phyloP scores from a whole-genome alignment of 2,888 invertebrate genomes.

The Nomada fucata region DNA sequence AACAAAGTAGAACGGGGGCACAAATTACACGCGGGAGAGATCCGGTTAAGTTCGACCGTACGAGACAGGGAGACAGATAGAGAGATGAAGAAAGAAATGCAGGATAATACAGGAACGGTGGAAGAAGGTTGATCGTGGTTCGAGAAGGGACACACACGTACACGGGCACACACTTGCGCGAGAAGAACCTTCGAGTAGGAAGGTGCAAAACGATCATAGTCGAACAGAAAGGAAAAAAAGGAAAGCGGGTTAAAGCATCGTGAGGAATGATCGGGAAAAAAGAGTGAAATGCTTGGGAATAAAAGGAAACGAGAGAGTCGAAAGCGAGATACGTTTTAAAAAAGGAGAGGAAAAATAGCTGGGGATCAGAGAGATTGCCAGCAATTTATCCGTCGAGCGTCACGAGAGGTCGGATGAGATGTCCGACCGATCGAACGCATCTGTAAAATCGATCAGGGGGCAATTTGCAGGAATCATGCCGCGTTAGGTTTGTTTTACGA shows the following conservation, averaged over 20 bases:
- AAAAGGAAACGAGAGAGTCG: conserved; percentile 6
- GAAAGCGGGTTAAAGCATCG: conserved; percentile 2
- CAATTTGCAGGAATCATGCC: conserved; percentile 49
- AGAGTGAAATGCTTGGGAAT: conserved; percentile 22
- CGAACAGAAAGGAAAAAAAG: not conserved
- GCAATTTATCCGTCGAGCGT: conserved; percentile 52
- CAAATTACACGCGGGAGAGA: conserved; percentile 33
- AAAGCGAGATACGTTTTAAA: not conserved
- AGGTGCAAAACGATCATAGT: not conserved
- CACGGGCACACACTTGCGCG: no score
- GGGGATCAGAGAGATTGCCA: conserved; percentile 21
- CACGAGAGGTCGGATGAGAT: not conserved
- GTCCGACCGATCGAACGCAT: conserved; percentile 50
- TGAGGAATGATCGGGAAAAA: conserved; percentile 1
- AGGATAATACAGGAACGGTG: conserved; percentile 1
- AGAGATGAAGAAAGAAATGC: not conserved
- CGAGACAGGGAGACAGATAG: not conserved
- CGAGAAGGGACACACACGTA: not conserved
- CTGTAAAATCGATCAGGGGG: conserved; percentile 50
- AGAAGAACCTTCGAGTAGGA: not conserved
- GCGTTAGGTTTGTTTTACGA: conserved; percentile 27
- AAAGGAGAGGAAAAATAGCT: not conserved
- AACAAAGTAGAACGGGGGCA: not conserved
- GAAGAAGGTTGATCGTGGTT: not conserved
- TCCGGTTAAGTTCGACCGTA: conserved; percentile 29